A percentile compares a stretch with the other conserved stretches of the same genome.
Evolutionary conservation across 2,888 invertebrate genomes (phyloP).

Genomic region (Diadromus collaris): DNA sequence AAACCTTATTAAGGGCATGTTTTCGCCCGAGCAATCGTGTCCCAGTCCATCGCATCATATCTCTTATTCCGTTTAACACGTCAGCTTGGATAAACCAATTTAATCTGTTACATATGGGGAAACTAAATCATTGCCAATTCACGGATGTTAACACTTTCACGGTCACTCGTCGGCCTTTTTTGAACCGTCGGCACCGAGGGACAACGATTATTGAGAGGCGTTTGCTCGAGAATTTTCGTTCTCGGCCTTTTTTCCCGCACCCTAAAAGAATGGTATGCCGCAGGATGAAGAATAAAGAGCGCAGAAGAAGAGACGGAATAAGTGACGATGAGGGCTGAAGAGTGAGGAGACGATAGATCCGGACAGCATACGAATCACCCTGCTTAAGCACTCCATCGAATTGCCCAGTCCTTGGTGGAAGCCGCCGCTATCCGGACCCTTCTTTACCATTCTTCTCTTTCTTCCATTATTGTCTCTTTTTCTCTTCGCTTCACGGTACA

Average conservation of each 20-base stretch:
- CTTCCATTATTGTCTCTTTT: conserved; percentile 12
- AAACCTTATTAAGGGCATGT: no score
- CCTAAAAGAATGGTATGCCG: not conserved
- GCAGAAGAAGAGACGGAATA: conserved; percentile 3
- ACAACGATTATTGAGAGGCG: conserved; percentile 24
- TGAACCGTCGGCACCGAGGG: not conserved
- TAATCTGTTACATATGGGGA: not conserved
- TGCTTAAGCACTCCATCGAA: conserved; percentile 55
- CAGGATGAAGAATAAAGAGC: conserved; percentile 15
- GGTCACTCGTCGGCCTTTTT: not conserved
- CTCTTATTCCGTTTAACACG: not conserved
- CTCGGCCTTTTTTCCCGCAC: conserved; percentile 5
- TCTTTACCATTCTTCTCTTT: conserved; percentile 14
- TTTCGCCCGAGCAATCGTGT: not conserved
- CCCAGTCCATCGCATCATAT: not conserved
- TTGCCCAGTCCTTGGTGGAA: conserved; percentile 41
- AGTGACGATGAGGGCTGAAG: conserved; percentile 23
- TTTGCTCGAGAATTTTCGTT: conserved; percentile 20
- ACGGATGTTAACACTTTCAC: not conserved
- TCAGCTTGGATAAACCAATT: not conserved
- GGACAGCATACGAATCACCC: conserved; percentile 59
- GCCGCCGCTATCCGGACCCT: conserved; percentile 30
- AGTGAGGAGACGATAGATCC: conserved; percentile 35
- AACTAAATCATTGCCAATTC: not conserved
- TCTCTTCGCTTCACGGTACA: conserved; percentile 2